These are phyloP conservation scores for Macropodus opercularis DNA, from an alignment of 2,797 vertebrate genomes.

Conservation along the genomic window DNA sequence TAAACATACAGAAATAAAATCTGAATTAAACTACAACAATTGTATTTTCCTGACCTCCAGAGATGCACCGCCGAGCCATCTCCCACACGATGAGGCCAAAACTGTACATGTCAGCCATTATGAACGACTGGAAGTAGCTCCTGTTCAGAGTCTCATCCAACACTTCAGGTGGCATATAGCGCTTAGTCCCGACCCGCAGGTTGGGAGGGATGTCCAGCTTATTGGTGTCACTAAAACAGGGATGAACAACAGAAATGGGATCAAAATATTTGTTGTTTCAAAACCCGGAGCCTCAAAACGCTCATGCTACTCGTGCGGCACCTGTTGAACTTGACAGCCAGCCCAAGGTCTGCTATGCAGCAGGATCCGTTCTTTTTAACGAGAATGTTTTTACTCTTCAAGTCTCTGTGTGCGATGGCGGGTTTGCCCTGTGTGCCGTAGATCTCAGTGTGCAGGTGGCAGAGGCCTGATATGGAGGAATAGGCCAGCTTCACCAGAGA, in stretches of 20 bases:
- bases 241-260: neutral
- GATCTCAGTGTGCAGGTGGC: conserved; percentile 97
- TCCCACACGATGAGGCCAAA: conserved; percentile 98
- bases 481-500: conserved; percentile 91
- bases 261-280: neutral
- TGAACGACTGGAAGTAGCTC: conserved; percentile 95
- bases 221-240: conserved; percentile 88
- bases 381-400: conserved; percentile 98
- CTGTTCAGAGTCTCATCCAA: conserved; percentile 94
- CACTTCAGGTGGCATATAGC: conserved; percentile 97
- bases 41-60: conserved; percentile 84
- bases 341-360: conserved; percentile 94
- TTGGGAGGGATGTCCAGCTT: conserved; percentile 96
- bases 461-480: conserved; percentile 92
- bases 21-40: neutral
- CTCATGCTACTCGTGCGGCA: conserved; percentile 16
- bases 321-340: conserved; percentile 98
- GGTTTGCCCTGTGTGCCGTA: conserved; percentile 98
- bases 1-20: too few relatives aligned
- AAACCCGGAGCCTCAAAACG: neutral
- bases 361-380: conserved; percentile 96
- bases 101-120: conserved; percentile 99
- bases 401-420: conserved; percentile 94
- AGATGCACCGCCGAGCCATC: conserved; percentile 90
- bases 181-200: conserved; percentile 95